A percentile compares a stretch with the other conserved stretches of the same genome.
Evolutionary conservation across 1,140 invertebrate genomes (phyloP).

Genomic region (Psilanteris sp.): DNA sequence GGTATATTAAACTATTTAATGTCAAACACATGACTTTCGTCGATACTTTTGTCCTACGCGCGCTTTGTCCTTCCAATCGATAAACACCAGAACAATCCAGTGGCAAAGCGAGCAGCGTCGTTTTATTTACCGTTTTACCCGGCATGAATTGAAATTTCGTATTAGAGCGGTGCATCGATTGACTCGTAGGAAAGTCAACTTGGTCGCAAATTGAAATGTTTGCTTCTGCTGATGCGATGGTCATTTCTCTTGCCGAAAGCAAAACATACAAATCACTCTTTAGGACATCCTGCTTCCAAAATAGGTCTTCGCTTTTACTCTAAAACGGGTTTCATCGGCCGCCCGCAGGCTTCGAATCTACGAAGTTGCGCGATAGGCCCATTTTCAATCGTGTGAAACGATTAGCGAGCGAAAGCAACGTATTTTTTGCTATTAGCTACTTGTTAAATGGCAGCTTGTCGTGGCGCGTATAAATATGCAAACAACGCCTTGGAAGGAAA

Average conservation of each 20-base stretch:
- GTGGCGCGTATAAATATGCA: conserved; percentile 44
- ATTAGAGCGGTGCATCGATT: neutral
- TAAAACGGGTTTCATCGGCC: conserved; percentile 38
- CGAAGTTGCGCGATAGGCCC: conserved; percentile 50
- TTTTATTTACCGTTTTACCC: no score
- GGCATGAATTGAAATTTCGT: neutral
- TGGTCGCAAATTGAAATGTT: conserved; percentile 33
- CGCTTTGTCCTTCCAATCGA: no score
- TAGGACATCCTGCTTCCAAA: conserved; percentile 15
- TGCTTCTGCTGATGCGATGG: conserved; percentile 10
- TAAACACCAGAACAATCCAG: no score
- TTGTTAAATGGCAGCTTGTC: conserved; percentile 61
- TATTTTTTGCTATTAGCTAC: conserved; percentile 56
- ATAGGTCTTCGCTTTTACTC: conserved; percentile 28
- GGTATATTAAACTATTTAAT: no score
- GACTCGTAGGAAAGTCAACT: conserved; percentile 1
- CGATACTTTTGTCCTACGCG: no score
- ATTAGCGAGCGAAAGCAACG: conserved; percentile 56
- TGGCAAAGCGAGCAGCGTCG: no score
- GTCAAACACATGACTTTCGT: no score
- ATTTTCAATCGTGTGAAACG: conserved; percentile 58
- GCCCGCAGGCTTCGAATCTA: conserved; percentile 31
- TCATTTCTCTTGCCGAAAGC: conserved; percentile 18
- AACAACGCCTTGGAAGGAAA: conserved; percentile 7
- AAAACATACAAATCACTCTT: conserved; percentile 5